phyloP scores from a whole-genome alignment of 2,113 vertebrate genomes.

The Buteo buteo region DNA sequence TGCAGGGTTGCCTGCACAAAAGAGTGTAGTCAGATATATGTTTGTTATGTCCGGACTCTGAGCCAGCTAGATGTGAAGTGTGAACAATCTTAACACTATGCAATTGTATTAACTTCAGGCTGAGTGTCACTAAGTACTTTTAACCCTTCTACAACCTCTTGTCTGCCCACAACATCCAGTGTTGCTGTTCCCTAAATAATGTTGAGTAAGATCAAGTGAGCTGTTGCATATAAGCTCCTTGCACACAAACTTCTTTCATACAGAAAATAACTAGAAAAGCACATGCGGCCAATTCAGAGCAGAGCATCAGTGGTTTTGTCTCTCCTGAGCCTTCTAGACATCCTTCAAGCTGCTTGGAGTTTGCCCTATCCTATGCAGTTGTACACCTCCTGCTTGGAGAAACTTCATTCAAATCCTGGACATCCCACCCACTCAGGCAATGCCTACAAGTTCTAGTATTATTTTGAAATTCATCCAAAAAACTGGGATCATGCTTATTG shows the following conservation, averaged over 20 bases:
- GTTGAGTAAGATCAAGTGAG: not conserved
- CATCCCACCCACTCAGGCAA: not conserved
- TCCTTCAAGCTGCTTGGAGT: not conserved
- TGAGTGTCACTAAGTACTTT: not conserved
- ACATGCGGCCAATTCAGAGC: not conserved
- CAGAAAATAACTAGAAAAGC: not conserved
- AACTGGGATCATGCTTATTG: fast-evolving
- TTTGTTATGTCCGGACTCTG: not conserved
- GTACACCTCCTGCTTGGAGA: not conserved
- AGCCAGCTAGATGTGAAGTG: not conserved
- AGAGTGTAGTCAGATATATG: too few species aligned
- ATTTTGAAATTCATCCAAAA: not conserved
- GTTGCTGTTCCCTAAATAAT: not conserved
- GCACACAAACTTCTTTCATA: not conserved
- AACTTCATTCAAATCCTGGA: not conserved
- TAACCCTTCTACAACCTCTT: not conserved
- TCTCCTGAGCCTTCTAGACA: not conserved
- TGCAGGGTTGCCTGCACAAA: not conserved
- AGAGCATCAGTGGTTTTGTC: not conserved
- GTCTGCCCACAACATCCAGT: not conserved
- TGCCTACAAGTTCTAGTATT: not conserved
- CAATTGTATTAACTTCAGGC: not conserved
- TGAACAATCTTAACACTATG: not conserved
- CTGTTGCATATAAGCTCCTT: not conserved
- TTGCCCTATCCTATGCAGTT: not conserved